A percentile compares a stretch with the other conserved stretches of the same genome.
Evolutionary conservation across 1,140 invertebrate species (phyloP).

Genomic region (Ostrea denselamellosa): DNA sequence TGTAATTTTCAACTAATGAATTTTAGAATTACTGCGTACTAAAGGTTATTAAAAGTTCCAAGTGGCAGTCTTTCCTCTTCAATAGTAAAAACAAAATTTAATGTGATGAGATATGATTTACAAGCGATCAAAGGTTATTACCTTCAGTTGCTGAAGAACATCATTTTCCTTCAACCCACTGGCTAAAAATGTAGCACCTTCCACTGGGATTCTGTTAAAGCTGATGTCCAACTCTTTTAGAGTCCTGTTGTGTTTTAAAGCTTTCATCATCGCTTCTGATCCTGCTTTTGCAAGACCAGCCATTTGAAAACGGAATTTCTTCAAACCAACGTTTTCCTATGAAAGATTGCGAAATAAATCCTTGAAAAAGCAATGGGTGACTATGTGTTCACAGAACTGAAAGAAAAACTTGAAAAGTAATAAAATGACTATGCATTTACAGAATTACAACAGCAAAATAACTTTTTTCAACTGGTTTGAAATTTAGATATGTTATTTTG

Average conservation of each 20-base stretch:
- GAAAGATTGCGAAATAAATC: too few species aligned
- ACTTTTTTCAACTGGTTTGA: too few species aligned
- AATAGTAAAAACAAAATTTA: too few species aligned
- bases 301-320: slow-evolving; percentile 69
- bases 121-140: slow-evolving; percentile 12
- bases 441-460: too few species aligned
- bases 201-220: slow-evolving; percentile 69
- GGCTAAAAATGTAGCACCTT: slow-evolving; percentile 64
- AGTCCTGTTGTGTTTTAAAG: slow-evolving; percentile 70
- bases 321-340: slow-evolving; percentile 72
- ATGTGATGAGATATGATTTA: too few species aligned
- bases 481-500: too few species aligned
- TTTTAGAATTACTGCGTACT: neutral
- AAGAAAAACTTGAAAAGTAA: too few species aligned
- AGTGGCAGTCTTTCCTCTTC: too few species aligned
- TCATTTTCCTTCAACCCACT: slow-evolving; percentile 68
- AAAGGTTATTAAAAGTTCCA: too few species aligned
- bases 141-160: slow-evolving; percentile 64
- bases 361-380: too few species aligned
- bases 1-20: slow-evolving; percentile 29
- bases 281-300: slow-evolving; percentile 68
- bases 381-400: too few species aligned
- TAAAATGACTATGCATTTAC: too few species aligned
- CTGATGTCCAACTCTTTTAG: slow-evolving; percentile 71
- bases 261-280: slow-evolving; percentile 61